Conservation (phyloP, 2,113 vertebrate genomes). For the Myanophis thanlyinensis region DNA sequence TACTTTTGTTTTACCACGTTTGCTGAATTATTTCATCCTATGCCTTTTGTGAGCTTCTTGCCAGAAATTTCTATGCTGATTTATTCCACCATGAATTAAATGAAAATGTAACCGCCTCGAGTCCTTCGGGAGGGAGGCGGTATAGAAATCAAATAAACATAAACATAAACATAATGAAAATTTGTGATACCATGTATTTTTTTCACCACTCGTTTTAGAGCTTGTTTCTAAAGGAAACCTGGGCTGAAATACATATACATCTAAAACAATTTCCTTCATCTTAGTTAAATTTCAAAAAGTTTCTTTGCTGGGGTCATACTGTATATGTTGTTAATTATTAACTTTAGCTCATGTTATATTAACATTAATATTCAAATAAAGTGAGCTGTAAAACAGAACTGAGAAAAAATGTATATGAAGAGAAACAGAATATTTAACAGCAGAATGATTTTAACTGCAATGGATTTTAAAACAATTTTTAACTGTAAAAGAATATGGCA, state of each 20-base stretch:
- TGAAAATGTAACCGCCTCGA: constrained; percentile 8
- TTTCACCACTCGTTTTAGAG: too few relatives aligned
- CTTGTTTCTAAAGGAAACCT: neutral
- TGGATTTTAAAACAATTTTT: neutral
- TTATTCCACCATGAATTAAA: neutral
- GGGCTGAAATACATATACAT: constrained; percentile 7
- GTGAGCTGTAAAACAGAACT: neutral
- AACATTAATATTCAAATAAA: constrained; percentile 23
- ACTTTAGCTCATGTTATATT: neutral
- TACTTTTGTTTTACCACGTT: constrained; percentile 28
- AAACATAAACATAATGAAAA: too few relatives aligned
- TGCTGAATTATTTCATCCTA: constrained; percentile 30
- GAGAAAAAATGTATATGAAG: neutral
- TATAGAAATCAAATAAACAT: too few relatives aligned
- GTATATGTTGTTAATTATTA: constrained; percentile 23
- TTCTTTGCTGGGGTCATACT: neutral
- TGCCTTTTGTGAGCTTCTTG: constrained; percentile 37
- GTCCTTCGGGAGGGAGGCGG: too few relatives aligned
- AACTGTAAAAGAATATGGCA: neutral
- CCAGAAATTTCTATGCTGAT: constrained; percentile 33
- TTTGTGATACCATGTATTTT: too few relatives aligned
- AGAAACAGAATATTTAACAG: neutral
- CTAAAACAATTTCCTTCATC: neutral
- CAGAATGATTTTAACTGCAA: constrained; percentile 4
- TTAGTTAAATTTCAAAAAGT: neutral